phyloP scores from a whole-genome alignment of 2,113 vertebrate genomes.

The Globicephala melas region DNA sequence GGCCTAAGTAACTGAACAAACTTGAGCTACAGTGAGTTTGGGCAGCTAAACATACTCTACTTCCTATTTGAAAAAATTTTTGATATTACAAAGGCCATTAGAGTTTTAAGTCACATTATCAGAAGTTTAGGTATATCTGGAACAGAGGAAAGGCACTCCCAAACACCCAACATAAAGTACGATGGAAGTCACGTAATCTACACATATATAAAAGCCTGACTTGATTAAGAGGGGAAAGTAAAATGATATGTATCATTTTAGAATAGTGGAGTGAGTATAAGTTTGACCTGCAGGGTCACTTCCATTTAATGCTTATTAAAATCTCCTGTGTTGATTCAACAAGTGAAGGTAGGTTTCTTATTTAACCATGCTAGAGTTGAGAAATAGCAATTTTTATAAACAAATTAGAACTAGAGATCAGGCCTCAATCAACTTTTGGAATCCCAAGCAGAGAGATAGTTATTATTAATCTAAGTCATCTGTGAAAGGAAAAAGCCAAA shows the following conservation, averaged over 20 bases:
- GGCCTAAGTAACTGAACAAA: neutral
- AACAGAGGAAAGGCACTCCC: neutral
- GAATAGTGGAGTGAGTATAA: neutral
- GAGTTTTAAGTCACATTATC: neutral
- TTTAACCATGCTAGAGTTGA: neutral
- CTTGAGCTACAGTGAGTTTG: neutral
- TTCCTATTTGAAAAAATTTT: neutral
- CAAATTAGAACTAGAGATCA: neutral
- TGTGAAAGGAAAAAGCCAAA: neutral
- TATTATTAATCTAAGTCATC: neutral
- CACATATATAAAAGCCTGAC: neutral
- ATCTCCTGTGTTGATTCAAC: neutral
- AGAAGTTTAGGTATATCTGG: neutral
- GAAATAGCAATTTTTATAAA: neutral
- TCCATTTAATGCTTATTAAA: neutral
- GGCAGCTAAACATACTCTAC: neutral
- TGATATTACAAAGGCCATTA: neutral
- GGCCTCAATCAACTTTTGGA: neutral
- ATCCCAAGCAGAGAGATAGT: neutral
- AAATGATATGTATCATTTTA: neutral
- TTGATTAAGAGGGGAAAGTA: neutral
- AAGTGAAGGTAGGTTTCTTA: neutral
- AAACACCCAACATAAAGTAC: neutral
- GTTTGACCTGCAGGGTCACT: neutral
- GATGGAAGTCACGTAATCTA: neutral